Conservation (phyloP, 2,888 invertebrate species). For the Oligia latruncula region DNA sequence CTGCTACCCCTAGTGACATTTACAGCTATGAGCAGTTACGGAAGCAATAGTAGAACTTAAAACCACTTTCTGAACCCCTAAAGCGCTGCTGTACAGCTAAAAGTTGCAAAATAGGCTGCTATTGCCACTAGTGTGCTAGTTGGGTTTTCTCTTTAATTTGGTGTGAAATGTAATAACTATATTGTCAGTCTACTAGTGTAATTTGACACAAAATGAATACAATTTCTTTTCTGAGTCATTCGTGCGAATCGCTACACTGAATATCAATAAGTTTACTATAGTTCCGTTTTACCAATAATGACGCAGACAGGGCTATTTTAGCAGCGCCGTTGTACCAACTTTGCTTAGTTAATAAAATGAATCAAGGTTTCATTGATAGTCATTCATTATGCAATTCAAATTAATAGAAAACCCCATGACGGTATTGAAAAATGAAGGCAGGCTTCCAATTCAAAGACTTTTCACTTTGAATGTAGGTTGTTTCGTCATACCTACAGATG, state of each 20-base stretch:
- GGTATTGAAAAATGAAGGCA: background rate
- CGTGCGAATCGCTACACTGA: conserved; percentile 47
- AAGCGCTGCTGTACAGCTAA: no score
- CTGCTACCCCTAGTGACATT: no score
- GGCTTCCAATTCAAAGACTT: background rate
- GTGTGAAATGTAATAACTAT: conserved; percentile 32
- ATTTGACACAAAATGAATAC: conserved; percentile 55
- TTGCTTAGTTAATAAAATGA: conserved; percentile 19
- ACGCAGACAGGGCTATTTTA: conserved; percentile 42
- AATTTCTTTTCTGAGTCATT: conserved; percentile 59
- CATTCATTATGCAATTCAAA: background rate
- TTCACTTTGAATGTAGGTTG: background rate
- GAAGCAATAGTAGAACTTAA: no score
- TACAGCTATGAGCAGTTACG: no score
- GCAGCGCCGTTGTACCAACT: conserved; percentile 41
- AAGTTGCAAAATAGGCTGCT: no score
- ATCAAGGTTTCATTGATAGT: conserved; percentile 1
- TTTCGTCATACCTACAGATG: background rate
- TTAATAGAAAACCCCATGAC: background rate
- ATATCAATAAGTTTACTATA: conserved; percentile 55
- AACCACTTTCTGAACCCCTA: no score
- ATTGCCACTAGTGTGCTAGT: no score
- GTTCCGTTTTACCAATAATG: conserved; percentile 59
- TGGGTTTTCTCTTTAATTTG: conserved; percentile 32
- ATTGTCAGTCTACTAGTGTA: conserved; percentile 47